Evolutionary conservation across 2,797 vertebrate species (phyloP), one percentile per base, ranked within the genome.

Genomic region (Urosaurus nigricauda): DNA sequence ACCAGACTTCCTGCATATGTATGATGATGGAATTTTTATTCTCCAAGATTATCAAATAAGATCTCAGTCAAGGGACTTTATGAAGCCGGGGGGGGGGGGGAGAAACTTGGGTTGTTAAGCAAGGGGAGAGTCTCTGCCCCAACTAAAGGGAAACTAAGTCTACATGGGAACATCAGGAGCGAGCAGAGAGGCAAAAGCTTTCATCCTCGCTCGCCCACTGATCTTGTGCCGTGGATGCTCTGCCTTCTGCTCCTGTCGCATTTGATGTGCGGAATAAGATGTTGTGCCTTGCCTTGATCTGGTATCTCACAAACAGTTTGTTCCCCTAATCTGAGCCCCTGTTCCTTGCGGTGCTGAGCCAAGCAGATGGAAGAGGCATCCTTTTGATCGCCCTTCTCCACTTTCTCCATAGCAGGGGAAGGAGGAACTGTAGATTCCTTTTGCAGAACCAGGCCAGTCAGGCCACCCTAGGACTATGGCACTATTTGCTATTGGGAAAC

Each of bases 111-210:
- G 56, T 58, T 71, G 68, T 71, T n/a, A 71, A 11, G 68, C n/a
- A n/a, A 71, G 32, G 29, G 32, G n/a, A 16, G 12, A 71, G 70
- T 4, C 32, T 35, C 2, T 6, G n/a, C 13, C 4, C 3, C 19
- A 35, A 11, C 17, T 21, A 19, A 35, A 14, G 32, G 2, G 2
- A 9, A 3, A 0, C 0, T 29, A 24, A 53, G 17, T 19, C 26
- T 43, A 24, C n/a, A 65, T n/a, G 32, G 0, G 17, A 14, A 12
- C 29, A 3, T n/a, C 32, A 24, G 7, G 40, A 77, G 1, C 19
- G 68, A 70, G 32, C 26, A 12, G 68, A 7, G 37, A 13, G 37
- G 79, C 13, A 5, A n/a, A 37, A 17, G 56, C 43, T 73, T 5
- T 26, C 32, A 47, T 63, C 65, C 8, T 87, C 9, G 26, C 70